These are phyloP conservation scores for Napeogenes sylphis DNA, from an alignment of 2,888 invertebrate genomes.

Conservation along the genomic window DNA sequence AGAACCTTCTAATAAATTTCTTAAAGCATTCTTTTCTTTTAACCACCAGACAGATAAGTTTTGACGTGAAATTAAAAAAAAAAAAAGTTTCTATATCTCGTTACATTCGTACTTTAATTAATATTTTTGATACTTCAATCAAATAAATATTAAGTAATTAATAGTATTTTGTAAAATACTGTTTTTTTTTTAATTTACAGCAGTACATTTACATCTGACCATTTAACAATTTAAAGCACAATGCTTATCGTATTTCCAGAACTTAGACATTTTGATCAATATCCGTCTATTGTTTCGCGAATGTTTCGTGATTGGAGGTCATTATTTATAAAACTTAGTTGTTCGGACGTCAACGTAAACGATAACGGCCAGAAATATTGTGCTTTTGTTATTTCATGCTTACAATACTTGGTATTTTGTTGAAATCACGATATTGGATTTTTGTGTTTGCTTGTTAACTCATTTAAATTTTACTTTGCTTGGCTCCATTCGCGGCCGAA, in stretches of 20 bases:
- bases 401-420: not conserved
- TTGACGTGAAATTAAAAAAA: too few relatives aligned
- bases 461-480: not conserved
- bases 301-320: slow-evolving; percentile 41
- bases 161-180: too few relatives aligned
- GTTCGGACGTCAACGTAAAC: slow-evolving; percentile 43
- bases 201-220: too few relatives aligned
- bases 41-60: too few relatives aligned
- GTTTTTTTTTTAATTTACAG: too few relatives aligned
- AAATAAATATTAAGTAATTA: too few relatives aligned
- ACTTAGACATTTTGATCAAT: slow-evolving; percentile 18
- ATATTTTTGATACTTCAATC: too few relatives aligned
- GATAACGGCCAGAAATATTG: slow-evolving; percentile 35
- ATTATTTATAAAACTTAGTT: slow-evolving; percentile 43
- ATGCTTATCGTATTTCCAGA: not conserved
- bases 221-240: too few relatives aligned
- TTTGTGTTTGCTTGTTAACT: not conserved
- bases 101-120: too few relatives aligned
- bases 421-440: not conserved
- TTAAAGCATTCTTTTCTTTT: not conserved
- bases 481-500: not conserved
- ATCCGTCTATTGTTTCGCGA: slow-evolving; percentile 32
- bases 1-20: slow-evolving; percentile 25
- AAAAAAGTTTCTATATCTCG: too few relatives aligned
- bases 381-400: slow-evolving; percentile 10